Base-by-base conservation (phyloP, 1,140 invertebrate species). In the Drosophila seguyi region DNA sequence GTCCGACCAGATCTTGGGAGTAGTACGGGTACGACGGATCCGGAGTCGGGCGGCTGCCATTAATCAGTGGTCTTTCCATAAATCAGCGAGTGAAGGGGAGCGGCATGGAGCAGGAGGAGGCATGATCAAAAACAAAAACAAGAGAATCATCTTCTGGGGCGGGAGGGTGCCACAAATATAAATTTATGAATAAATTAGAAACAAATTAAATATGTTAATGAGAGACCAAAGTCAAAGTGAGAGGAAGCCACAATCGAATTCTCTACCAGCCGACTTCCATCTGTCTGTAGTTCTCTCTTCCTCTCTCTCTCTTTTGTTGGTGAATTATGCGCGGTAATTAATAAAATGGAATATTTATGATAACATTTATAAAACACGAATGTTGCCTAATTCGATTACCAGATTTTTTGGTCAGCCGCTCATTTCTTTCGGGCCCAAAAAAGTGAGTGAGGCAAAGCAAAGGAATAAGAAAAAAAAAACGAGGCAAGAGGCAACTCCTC, bases 301-400 rank as follows among this genome's bases (percentile, higher is more conserved):
- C 53, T 44, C 63, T 69, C 47, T 50, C 27, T 50, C 27, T 22
- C 53, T 20, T 76, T 71, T 66, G 56, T 67, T 71, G 61, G 75
- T 87, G 84, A 88, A 90, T 84, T 88, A 88, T 88, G 81, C 81
- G 80, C 82, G 85, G 84, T 90, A 90, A 88, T 88, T 88, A 88
- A 88, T 85, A 90, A 88, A 88, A 88, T 90, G 85, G 85, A 90
- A 88, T 88, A 88, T 88, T 88, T 90, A 88, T 90, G 85, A 90
- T 88, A 90, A 88, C 84, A 90, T 88, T 88, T 90, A 88, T 90
- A 88, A 90, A 90, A 90, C 85, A 88, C 85, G 85, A 88, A 85
- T n/a, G 81, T 88, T 84, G 84, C 86, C 82, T 88, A 90, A 88
- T 88, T 88, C 85, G 84, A 88, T 88, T 88, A 88, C 84, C 85